Evolutionary conservation across 2,888 invertebrate species (phyloP).

Genomic region (Pristionchus arcanus): DNA sequence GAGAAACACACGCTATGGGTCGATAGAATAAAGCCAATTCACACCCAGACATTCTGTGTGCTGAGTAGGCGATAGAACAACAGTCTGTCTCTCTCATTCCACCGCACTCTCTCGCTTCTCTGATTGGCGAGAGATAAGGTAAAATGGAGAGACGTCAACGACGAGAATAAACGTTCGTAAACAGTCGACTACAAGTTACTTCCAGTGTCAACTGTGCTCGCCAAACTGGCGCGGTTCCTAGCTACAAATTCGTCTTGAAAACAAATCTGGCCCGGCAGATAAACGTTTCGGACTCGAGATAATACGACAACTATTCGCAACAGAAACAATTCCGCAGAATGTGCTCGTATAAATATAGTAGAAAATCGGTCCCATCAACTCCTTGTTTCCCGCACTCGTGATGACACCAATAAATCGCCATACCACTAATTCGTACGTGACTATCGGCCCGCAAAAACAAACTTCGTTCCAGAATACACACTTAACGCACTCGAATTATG

Average conservation of each 20-base stretch:
- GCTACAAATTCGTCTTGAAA: neutral
- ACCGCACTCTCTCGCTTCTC: neutral
- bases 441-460: too few species aligned
- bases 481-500: too few species aligned
- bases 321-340: too few species aligned
- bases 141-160: neutral
- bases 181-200: slow-evolving; percentile 14
- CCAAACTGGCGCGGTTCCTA: neutral
- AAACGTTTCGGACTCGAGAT: neutral
- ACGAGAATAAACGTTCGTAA: neutral
- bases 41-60: slow-evolving; percentile 1
- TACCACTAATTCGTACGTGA: too few species aligned
- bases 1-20: neutral
- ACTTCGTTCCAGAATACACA: too few species aligned
- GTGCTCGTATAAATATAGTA: too few species aligned
- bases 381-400: too few species aligned
- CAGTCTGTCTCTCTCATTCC: neutral
- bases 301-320: too few species aligned
- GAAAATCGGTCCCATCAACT: too few species aligned
- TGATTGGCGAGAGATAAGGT: neutral
- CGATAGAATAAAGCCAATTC: neutral
- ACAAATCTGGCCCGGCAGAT: neutral
- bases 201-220: neutral
- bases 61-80: neutral
- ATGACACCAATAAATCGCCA: too few species aligned